Base-by-base conservation (phyloP, 2,113 vertebrate species). In the Morphnarchus princeps region DNA sequence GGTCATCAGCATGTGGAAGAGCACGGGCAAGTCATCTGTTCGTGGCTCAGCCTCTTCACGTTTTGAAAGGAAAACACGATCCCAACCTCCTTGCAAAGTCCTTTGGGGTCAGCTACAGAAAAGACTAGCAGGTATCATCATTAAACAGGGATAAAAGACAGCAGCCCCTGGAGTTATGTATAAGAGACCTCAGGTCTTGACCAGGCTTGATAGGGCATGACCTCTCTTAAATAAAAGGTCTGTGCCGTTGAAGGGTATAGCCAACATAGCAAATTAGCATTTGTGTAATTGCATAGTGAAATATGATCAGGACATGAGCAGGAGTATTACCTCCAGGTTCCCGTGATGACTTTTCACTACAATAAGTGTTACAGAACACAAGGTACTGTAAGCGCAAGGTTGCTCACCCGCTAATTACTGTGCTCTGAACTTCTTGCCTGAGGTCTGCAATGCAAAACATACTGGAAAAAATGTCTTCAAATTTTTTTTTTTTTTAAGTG, bases 21-120 rank as follows among this genome's bases (percentile, higher is more conserved):
- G n/a, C 24, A 18, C 1, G 0, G 38, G 25, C 47, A 82, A 65
- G 24, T 25, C 57, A 47, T 2, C 40, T 49, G 16, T 28, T n/a
- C 45, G 59, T 49, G 32, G 42, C 57, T 79, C 49, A 24, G 12
- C 40, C 12, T 57, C 42, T 79, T 34, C 38, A 6, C 0, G 0
- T 19, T 12, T 45, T 5, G 15, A 50, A 71, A 52, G 9, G 28
- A 55, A 87, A 78, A 71, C 42, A 74, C 7, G 11, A 40, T 38
- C 7, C 18, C 15, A 52, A 1, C 4, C 29, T 66, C 17, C 28
- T 36, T 62, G 42, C 45, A 22, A 28, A 38, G 67, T 10, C 34
- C 54, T 93, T 15, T 90, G 54, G 32, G 10, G 61, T 36, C 62
- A 69, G 45, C 40, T 58, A 20, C 5, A 6, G 57, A 18, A 38